Percentiles rank a stretch among this genome's conserved stretches.
These are phyloP conservation scores for Cheilosia scutellata DNA, from an alignment of 2,888 invertebrate genomes.

Conservation along the genomic window DNA sequence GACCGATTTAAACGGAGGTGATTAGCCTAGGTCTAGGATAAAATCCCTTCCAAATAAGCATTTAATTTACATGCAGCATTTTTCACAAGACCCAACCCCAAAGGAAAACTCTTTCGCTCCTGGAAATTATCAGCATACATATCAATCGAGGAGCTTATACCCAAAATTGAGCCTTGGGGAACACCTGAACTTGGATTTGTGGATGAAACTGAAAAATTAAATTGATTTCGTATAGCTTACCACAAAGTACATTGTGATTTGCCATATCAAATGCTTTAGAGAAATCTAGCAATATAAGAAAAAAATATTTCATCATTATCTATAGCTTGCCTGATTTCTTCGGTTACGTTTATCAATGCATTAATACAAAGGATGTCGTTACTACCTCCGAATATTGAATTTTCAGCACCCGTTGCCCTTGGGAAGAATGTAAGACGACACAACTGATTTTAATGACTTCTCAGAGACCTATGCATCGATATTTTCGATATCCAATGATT, in stretches of 20 bases:
- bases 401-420: too few species aligned
- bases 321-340: not conserved
- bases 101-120: constrained; percentile 2
- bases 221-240: not conserved
- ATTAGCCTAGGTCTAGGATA: not conserved
- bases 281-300: not conserved
- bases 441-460: too few species aligned
- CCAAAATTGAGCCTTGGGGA: too few species aligned
- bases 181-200: not conserved
- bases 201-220: not conserved
- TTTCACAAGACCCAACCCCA: constrained; percentile 12
- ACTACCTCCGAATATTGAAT: too few species aligned
- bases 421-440: too few species aligned
- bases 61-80: constrained; percentile 2
- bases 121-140: constrained; percentile 23
- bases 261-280: not conserved
- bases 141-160: too few species aligned
- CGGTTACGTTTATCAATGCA: too few species aligned
- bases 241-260: not conserved
- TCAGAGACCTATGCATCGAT: too few species aligned
- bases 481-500: too few species aligned
- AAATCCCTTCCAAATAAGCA: constrained; percentile 1
- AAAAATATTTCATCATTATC: not conserved
- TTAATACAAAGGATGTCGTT: too few species aligned
- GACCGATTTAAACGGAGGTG: not conserved